Base-by-base conservation (phyloP, 2,888 invertebrate genomes). In the Drosophila borealis region DNA sequence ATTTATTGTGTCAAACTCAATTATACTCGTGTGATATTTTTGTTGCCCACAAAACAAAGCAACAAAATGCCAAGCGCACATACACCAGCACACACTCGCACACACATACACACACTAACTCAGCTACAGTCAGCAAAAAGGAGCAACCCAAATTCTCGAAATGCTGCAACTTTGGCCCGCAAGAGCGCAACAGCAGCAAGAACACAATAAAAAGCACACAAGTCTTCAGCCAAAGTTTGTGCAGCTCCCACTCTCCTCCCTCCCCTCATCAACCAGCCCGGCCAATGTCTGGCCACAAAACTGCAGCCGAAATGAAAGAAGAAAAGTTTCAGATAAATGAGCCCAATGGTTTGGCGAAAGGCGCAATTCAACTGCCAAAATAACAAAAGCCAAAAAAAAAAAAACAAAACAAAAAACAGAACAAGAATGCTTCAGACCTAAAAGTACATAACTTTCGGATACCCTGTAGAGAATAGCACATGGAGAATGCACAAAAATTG, bases 1-100 rank as follows among this genome's bases (percentile, higher is more conserved):
- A 92, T 92, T 92, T 92, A 92, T 92, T 92, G 92, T 92, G 92
- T 92, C 92, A 92, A 92, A 92, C 92, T 92, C 92, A 92, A 92
- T 92, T 92, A 92, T 91, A 91, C 90, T 88, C 89, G 90, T 90
- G 90, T 90, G 91, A 90, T 91, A 90, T 91, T 90, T 85, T 89
- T 85, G 77, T 86, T 81, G 85, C 77, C 81, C 78, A 72, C 69
- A 60, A 74, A 77, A 72, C 67, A 77, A 78, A 87, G 73, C 76
- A 81, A 67, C 68, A 80, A 71, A 70, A 71, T 75, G 63, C 66
- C 70, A 72, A 54, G 39, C 59, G 29, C 57, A 57, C 50, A 62
- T 44, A 73, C 34, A 59, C 51, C 36, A 54, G 41, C 42, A 62
- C 59, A 63, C 34, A 67, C 21, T 51, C 33, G 54, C 60, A 55